These are phyloP conservation scores for Cataglyphis rosenhaueri DNA, from an alignment of 2,888 invertebrate species.

Conservation along the genomic window DNA sequence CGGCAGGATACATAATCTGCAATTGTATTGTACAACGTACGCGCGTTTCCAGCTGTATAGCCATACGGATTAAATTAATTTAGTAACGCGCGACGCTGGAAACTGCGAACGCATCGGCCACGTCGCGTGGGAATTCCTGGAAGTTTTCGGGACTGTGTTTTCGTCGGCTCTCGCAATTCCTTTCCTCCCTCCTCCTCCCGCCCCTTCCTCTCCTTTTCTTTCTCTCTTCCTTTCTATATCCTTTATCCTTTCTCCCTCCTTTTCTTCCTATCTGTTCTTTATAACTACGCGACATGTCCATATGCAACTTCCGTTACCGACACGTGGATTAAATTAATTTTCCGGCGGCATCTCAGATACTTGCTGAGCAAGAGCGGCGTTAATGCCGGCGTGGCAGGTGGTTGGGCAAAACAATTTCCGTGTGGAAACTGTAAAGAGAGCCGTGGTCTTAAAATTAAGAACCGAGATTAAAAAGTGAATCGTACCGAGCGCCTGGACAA, in stretches of 20 bases:
- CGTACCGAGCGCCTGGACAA: slow-evolving; percentile 10
- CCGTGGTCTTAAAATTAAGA: slow-evolving; percentile 53
- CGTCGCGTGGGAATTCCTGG: slow-evolving; percentile 30
- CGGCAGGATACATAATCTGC: slow-evolving; percentile 49
- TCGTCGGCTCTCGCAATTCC: slow-evolving; percentile 34
- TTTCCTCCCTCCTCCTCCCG: background rate
- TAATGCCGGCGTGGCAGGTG: slow-evolving; percentile 47
- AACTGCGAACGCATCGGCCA: slow-evolving; percentile 47
- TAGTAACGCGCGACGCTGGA: slow-evolving; percentile 47
- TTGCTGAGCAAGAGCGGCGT: slow-evolving; percentile 52
- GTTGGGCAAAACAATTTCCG: slow-evolving; percentile 51
- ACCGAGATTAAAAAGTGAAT: slow-evolving; percentile 48
- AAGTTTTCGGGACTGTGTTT: slow-evolving; percentile 49
- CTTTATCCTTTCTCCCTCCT: slow-evolving; percentile 8
- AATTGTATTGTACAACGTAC: slow-evolving; percentile 48
- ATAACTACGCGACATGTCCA: slow-evolving; percentile 48
- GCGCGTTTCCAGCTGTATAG: slow-evolving; percentile 41
- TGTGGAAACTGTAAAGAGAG: slow-evolving; percentile 48
- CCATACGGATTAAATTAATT: slow-evolving; percentile 55
- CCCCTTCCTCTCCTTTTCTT: background rate
- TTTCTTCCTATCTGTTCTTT: slow-evolving; percentile 41
- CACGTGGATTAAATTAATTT: slow-evolving; percentile 72
- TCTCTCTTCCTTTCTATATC: background rate
- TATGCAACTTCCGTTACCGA: slow-evolving; percentile 54
- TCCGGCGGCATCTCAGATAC: slow-evolving; percentile 61